A percentile compares a stretch with the other conserved stretches of the same genome.
phyloP scores from a whole-genome alignment of 2,113 vertebrate genomes.

The Camelus bactrianus region DNA sequence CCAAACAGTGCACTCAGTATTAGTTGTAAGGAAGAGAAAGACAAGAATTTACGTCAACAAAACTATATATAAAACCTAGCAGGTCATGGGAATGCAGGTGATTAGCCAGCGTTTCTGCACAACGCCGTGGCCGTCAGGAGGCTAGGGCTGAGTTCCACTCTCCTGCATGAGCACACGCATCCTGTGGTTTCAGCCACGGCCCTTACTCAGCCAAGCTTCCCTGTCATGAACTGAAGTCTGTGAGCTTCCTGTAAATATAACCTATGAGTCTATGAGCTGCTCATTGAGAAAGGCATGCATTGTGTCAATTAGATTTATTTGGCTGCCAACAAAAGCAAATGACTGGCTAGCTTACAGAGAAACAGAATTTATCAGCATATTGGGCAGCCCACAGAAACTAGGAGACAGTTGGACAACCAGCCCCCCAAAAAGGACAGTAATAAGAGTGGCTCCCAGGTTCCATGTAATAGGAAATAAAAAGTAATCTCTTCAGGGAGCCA shows the following conservation, averaged over 20 bases:
- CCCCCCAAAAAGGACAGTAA: not conserved
- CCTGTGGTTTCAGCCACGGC: not conserved
- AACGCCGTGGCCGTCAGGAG: not conserved
- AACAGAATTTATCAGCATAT: slow-evolving; percentile 14
- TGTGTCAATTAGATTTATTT: slow-evolving; percentile 30
- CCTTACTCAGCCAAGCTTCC: not conserved
- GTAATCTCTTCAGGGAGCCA: not conserved
- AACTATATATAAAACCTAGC: not conserved
- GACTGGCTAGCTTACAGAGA: not conserved
- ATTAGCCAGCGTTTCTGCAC: not conserved
- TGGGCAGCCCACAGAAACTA: not conserved
- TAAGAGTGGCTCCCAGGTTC: not conserved
- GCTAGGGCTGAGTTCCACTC: not conserved
- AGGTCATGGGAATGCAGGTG: not conserved
- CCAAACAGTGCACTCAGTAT: slow-evolving; percentile 11
- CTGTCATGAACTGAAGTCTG: not conserved
- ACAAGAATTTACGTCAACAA: not conserved
- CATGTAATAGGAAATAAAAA: slow-evolving; percentile 13
- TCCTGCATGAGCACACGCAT: not conserved
- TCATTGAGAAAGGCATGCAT: not conserved
- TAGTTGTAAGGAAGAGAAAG: not conserved
- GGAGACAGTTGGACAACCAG: not conserved
- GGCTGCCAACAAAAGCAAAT: slow-evolving; percentile 22
- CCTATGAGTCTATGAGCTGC: not conserved
- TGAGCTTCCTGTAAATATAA: slow-evolving; percentile 12